Evolutionary conservation across 2,113 vertebrate genomes (phyloP), one percentile per base, ranked within the genome.

Genomic region (Marmota monax): DNA sequence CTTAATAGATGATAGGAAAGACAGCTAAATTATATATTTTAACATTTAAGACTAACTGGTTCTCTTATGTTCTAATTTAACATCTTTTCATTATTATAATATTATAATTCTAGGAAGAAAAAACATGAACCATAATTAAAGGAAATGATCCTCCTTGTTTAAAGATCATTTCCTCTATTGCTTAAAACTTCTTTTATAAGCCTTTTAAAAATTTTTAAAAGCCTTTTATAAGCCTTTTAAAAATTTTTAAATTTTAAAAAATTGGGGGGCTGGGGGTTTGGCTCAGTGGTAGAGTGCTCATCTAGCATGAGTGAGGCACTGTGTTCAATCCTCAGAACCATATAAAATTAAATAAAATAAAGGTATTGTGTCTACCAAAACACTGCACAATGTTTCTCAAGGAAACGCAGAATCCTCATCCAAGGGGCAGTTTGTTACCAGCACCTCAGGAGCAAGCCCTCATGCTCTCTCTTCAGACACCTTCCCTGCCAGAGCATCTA

Each of bases 71-170:
- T 29, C 29, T 91, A 91, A 83, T 42, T 67, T 70, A 79, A 53
- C 37, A 45, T 61, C 42, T 94, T 97, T 94, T 95, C 79, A 86
- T 92, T 94, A 83, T n/a, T 48, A n/a, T 86, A 93, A 94, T 76
- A 67, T 69, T 93, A 16, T 78, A 96, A 82, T 63, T 85, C 29
- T 84, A 84, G 84, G 82, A 90, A 96, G 90, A 69, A 56, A 90
- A 96, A 96, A 84, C 53, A 77, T 79, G 73, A 86, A 63, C 69
- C 67, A 18, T 95, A 94, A 84, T 92, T 25, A 84, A 91, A 92
- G 58, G 79, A 84, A 94, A 94, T 65, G 34, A 37, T 56, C 76
- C 45, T 94, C 22, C 29, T 83, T 89, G 73, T 86, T 96, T 56
- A 94, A 63, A 94, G 78, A 89, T 91, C 42, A 67, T 92, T 94